Evolutionary conservation across 2,113 vertebrate genomes (phyloP), one percentile per base, ranked within the genome.

Genomic region (Pygoscelis antarcticus): DNA sequence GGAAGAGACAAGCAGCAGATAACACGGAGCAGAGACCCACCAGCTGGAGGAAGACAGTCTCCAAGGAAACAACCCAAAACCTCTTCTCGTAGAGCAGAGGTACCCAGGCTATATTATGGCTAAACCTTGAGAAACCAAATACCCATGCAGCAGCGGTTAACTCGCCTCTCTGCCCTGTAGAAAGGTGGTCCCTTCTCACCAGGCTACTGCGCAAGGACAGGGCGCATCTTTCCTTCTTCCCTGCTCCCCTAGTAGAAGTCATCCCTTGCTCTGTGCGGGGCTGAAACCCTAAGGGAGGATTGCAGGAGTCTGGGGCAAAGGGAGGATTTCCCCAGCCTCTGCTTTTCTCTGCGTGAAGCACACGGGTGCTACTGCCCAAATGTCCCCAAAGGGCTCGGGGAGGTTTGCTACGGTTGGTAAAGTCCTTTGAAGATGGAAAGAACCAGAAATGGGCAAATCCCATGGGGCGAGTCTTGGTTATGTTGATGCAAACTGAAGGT

Each of bases 241-340:
- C 61, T 32, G 18, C n/a, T 66, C 30, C 68, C 51, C 7, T 14
- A 30, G 29, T 2, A 36, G 44, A 44, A 83, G 44, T 9, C 49
- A 64, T 18, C 20, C 25, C 3, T 1, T 29, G 30, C n/a, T 42
- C 30, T 49, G 16, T 22, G 49, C 0, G 0, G 36, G 40, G n/a
- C 21, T 64, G 51, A 42, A 78, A 40, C 26, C 20, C 30, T 42
- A 7, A 32, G 14, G 64, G 40, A 49, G 21, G 30, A 27, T 11
- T 32, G 57, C n/a, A 64, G 40, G 49, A 49, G 32, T 42, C 22
- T 36, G 51, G 36, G 36, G 58, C 32, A 51, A 40, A 58, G 16
- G 58, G 17, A 52, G 36, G 27, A 25, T 51, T 85, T 65, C 26
- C 22, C 10, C 29, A n/a, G 19, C 7, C 27, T 65, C 77, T 36